Evolutionary conservation across 1,140 invertebrate genomes (phyloP).

Genomic region (Zaprionus lachaisei): DNA sequence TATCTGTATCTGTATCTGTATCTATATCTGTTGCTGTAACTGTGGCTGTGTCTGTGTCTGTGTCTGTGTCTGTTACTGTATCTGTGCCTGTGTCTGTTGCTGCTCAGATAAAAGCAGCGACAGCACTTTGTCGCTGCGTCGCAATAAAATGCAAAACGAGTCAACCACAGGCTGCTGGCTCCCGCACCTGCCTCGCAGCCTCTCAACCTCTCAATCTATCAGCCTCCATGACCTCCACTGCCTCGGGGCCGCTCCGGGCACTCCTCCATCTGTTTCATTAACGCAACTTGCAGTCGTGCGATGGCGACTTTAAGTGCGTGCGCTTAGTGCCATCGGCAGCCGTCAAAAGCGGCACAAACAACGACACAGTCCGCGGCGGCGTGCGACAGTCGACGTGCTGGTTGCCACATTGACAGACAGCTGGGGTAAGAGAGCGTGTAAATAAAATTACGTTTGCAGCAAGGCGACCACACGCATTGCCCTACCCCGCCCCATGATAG

Average conservation of each 20-base stretch:
- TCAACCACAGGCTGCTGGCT: conserved; percentile 49
- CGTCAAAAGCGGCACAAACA: conserved; percentile 74
- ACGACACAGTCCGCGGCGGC: conserved; percentile 29
- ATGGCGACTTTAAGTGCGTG: conserved; percentile 74
- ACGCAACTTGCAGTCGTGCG: conserved; percentile 60
- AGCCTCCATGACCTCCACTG: not conserved
- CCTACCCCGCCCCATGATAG: not conserved
- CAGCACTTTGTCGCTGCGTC: conserved; percentile 30
- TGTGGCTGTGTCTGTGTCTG: conserved; percentile 3
- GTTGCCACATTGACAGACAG: conserved; percentile 70
- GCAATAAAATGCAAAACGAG: conserved; percentile 66
- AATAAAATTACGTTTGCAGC: conserved; percentile 76
- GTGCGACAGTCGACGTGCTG: conserved; percentile 15
- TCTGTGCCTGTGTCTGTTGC: not conserved
- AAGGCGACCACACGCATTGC: conserved; percentile 74
- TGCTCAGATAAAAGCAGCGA: conserved; percentile 27
- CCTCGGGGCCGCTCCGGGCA: not conserved
- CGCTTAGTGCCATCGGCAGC: conserved; percentile 78
- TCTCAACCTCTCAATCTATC: not conserved
- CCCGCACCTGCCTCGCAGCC: conserved; percentile 10
- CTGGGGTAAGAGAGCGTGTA: conserved; percentile 64
- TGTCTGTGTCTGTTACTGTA: conserved; percentile 1
- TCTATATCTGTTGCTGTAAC: not conserved
- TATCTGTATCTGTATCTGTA: conserved; percentile 30
- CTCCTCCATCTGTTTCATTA: conserved; percentile 44